phyloP scores from a whole-genome alignment of 2,113 vertebrate genomes.

The Hemicordylus capensis region DNA sequence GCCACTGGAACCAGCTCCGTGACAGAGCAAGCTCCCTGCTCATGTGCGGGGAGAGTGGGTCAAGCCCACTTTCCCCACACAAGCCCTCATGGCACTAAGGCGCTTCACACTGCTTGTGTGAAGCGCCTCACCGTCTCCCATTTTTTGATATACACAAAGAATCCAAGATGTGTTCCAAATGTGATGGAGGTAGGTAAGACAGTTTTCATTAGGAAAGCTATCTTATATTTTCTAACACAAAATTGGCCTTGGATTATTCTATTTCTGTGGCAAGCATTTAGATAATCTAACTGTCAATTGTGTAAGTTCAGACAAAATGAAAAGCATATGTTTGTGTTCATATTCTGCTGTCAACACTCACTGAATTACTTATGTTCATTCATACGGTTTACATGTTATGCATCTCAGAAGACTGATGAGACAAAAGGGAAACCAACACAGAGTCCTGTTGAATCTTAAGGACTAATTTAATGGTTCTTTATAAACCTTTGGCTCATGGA shows the following conservation, averaged over 20 bases:
- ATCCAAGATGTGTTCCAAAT: neutral
- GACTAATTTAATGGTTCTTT: neutral
- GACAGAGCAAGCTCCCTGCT: too few species aligned
- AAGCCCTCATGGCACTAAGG: too few species aligned
- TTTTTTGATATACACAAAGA: neutral
- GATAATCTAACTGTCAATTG: neutral
- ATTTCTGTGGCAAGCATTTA: neutral
- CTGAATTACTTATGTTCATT: neutral
- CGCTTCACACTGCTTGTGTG: too few species aligned
- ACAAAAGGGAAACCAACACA: neutral
- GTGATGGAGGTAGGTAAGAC: neutral
- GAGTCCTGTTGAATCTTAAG: neutral
- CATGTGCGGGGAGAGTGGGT: too few species aligned
- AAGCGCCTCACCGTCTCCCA: too few species aligned
- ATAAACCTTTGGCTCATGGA: neutral
- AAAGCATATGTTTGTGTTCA: neutral
- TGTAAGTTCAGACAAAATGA: neutral
- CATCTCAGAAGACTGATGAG: neutral
- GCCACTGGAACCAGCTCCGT: too few species aligned
- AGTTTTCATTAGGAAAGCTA: neutral
- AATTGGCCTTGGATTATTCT: neutral
- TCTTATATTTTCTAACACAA: neutral
- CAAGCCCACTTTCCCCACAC: too few species aligned
- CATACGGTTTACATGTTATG: neutral
- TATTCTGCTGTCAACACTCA: neutral